Evolutionary conservation across 1,140 invertebrate species (phyloP).

Genomic region (Drosophila pallidifrons): DNA sequence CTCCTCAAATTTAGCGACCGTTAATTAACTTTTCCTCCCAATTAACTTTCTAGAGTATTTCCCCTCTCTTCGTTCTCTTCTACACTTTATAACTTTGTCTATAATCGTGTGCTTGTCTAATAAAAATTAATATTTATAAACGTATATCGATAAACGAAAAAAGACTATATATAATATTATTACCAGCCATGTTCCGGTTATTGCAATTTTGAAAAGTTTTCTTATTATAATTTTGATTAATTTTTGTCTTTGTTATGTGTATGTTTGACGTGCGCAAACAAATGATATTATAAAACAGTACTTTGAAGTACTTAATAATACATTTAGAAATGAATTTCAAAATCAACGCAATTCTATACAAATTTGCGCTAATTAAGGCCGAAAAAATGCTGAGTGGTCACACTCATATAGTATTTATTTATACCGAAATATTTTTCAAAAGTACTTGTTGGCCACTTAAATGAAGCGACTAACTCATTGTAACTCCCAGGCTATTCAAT

Average conservation of each 20-base stretch:
- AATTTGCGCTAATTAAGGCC: too few relatives aligned
- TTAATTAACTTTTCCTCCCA: too few relatives aligned
- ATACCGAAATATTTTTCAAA: too few relatives aligned
- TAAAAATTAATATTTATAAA: not conserved
- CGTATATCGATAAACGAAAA: not conserved
- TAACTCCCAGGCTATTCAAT: too few relatives aligned
- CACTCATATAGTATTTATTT: too few relatives aligned
- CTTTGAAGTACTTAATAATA: not conserved
- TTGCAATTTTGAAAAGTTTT: not conserved
- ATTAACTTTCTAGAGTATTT: conserved; percentile 6
- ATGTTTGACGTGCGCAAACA: not conserved
- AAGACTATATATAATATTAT: not conserved
- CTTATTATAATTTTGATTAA: not conserved
- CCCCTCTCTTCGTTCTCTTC: conserved; percentile 5
- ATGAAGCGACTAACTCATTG: too few relatives aligned
- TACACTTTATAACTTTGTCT: not conserved
- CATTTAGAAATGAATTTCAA: not conserved
- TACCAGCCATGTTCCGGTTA: conserved; percentile 4
- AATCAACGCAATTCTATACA: too few relatives aligned
- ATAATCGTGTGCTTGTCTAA: conserved; percentile 1
- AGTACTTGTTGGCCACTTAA: too few relatives aligned
- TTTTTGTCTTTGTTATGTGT: too few relatives aligned
- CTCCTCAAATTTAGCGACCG: conserved; percentile 8
- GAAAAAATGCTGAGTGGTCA: too few relatives aligned
- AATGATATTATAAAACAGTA: not conserved